Percentiles rank a stretch among this genome's conserved stretches.
phyloP scores from a whole-genome alignment of 2,888 invertebrate genomes.

The Papilio demoleus region DNA sequence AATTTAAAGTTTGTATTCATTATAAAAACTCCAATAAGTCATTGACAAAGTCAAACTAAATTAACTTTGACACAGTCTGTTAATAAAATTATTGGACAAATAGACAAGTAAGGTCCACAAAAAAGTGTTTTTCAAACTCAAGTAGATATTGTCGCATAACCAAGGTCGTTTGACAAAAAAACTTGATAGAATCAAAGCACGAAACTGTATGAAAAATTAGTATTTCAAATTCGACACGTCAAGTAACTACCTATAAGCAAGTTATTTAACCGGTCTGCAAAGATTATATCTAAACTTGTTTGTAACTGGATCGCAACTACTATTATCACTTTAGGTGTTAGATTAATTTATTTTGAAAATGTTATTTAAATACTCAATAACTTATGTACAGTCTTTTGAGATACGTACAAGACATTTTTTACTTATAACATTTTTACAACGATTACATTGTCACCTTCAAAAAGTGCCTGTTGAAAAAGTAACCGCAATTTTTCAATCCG shows the following conservation, averaged over 20 bases:
- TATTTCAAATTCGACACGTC: constrained; percentile 8
- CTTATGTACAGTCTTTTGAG: not conserved
- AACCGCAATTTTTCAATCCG: too few species aligned
- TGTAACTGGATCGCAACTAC: constrained; percentile 9
- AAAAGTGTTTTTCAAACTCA: constrained; percentile 33
- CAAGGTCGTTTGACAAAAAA: constrained; percentile 35
- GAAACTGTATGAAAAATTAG: constrained; percentile 4
- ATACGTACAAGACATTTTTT: too few species aligned
- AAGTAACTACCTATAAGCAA: constrained; percentile 5
- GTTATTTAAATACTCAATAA: not conserved
- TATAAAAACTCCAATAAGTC: not conserved
- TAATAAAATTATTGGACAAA: constrained; percentile 25
- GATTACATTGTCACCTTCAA: too few species aligned
- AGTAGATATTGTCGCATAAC: constrained; percentile 16
- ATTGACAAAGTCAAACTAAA: not conserved
- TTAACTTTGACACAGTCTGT: constrained; percentile 16
- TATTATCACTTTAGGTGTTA: not conserved
- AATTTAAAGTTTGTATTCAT: not conserved
- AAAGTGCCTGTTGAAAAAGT: too few species aligned
- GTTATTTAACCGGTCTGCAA: constrained; percentile 8
- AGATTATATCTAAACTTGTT: constrained; percentile 24
- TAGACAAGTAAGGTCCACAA: constrained; percentile 22
- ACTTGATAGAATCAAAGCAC: constrained; percentile 23
- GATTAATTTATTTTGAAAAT: constrained; percentile 3
- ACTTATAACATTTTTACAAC: too few species aligned